phyloP scores from a whole-genome alignment of 2,113 vertebrate species.

The Petrocephalus microphthalmus region DNA sequence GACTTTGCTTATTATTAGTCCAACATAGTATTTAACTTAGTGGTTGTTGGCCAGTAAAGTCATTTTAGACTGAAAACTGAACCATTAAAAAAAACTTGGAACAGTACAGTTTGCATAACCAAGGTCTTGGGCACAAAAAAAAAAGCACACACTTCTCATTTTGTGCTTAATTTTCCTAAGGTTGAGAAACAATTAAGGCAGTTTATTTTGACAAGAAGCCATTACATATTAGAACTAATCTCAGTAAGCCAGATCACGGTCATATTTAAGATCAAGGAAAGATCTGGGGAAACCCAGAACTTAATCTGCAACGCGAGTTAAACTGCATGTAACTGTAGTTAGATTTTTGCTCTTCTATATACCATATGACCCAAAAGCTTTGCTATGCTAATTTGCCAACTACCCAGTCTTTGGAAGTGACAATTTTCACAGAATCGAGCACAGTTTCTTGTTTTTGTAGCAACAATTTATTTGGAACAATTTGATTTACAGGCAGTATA shows the following conservation, averaged over 20 bases:
- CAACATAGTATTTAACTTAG: background rate
- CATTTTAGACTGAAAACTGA: background rate
- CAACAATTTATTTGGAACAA: conserved; percentile 67
- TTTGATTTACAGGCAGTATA: conserved; percentile 61
- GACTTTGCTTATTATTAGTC: too few species aligned
- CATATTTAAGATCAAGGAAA: background rate
- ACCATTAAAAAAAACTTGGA: background rate
- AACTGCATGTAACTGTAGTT: too few species aligned
- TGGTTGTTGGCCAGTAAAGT: background rate
- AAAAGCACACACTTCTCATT: background rate
- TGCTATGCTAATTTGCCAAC: background rate
- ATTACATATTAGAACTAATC: background rate
- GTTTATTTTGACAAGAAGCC: background rate
- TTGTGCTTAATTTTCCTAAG: background rate
- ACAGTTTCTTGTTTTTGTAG: conserved; percentile 43
- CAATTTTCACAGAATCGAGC: conserved; percentile 14
- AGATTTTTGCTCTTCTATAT: background rate
- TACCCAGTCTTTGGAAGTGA: background rate
- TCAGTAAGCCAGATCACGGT: background rate
- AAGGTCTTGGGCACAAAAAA: background rate
- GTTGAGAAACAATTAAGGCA: background rate
- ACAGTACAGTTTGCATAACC: background rate
- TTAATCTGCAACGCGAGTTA: background rate
- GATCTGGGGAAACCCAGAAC: background rate
- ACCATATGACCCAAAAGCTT: background rate